phyloP scores from a whole-genome alignment of 2,888 invertebrate genomes.

The Acleris cristana region DNA sequence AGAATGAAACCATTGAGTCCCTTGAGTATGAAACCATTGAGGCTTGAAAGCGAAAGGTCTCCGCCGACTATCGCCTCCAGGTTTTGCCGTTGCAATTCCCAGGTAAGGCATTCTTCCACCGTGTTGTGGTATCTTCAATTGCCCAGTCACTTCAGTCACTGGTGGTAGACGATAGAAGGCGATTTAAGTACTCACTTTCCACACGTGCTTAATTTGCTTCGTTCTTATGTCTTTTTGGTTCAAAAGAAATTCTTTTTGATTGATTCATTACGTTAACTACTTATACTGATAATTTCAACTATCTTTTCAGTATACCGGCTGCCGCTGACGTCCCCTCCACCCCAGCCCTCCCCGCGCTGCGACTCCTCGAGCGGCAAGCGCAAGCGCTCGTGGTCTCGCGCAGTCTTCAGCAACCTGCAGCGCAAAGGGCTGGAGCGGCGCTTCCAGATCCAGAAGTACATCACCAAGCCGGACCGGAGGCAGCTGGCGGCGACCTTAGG shows the following conservation, averaged over 20 bases:
- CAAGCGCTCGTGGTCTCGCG: conserved; percentile 97
- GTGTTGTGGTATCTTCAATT: too few relatives aligned
- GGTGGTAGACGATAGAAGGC: too few relatives aligned
- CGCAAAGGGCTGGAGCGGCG: conserved; percentile 96
- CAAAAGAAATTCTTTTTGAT: too few relatives aligned
- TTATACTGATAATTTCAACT: too few relatives aligned
- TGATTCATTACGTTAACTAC: background rate
- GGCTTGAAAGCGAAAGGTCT: too few relatives aligned
- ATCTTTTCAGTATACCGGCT: conserved; percentile 68
- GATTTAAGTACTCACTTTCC: too few relatives aligned
- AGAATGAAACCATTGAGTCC: too few relatives aligned
- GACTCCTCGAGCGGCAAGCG: conserved; percentile 86
- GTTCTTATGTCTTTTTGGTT: background rate
- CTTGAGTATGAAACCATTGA: too few relatives aligned
- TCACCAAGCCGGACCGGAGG: conserved; percentile 96
- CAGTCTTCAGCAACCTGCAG: conserved; percentile 97
- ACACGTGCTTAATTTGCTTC: background rate
- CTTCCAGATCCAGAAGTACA: conserved; percentile 97
- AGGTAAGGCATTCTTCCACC: too few relatives aligned
- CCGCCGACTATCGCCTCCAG: too few relatives aligned
- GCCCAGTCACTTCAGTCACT: too few relatives aligned
- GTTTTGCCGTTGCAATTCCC: too few relatives aligned
- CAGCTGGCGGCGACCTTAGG: conserved; percentile 96
- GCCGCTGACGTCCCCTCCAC: conserved; percentile 68
- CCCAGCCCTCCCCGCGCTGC: conserved; percentile 71